These are phyloP conservation scores for Leptopilina drosophilae DNA, from an alignment of 2,888 invertebrate genomes.

Conservation along the genomic window DNA sequence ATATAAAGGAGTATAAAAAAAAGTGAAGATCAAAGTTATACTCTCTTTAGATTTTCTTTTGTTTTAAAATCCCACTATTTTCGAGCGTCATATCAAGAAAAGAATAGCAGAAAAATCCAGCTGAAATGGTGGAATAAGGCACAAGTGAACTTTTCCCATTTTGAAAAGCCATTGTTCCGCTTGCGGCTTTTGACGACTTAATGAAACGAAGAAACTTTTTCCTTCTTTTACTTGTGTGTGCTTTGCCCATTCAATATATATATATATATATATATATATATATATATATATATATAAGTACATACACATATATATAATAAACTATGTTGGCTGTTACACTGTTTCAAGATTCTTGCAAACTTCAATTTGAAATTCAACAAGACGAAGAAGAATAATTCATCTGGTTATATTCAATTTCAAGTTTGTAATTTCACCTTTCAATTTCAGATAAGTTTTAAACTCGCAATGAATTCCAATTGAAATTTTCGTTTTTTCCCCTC, in stretches of 20 bases:
- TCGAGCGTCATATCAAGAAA: conserved; percentile 31
- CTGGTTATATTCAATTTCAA: conserved; percentile 29
- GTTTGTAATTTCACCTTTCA: conserved; percentile 35
- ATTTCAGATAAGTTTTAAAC: conserved; percentile 7
- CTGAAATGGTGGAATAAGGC: conserved; percentile 25
- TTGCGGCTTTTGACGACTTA: conserved; percentile 41
- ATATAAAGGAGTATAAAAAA: conserved; percentile 11
- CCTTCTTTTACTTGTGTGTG: conserved; percentile 23
- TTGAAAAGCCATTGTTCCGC: conserved; percentile 38
- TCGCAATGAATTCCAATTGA: conserved; percentile 16
- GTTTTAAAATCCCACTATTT: conserved; percentile 15
- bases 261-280: neutral
- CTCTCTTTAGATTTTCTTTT: conserved; percentile 25
- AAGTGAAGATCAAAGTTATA: conserved; percentile 34
- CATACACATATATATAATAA: too few species aligned
- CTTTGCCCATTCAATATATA: conserved; percentile 13
- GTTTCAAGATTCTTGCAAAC: conserved; percentile 29
- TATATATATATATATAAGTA: neutral
- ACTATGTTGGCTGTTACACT: conserved; percentile 38
- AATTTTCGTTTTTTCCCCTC: neutral
- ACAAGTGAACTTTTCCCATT: conserved; percentile 36
- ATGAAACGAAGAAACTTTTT: conserved; percentile 40
- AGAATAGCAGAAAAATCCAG: conserved; percentile 34
- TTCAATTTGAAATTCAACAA: conserved; percentile 33
- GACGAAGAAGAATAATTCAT: conserved; percentile 26